Evolutionary conservation across 2,888 invertebrate genomes (phyloP).

Genomic region (Xylota segnis): DNA sequence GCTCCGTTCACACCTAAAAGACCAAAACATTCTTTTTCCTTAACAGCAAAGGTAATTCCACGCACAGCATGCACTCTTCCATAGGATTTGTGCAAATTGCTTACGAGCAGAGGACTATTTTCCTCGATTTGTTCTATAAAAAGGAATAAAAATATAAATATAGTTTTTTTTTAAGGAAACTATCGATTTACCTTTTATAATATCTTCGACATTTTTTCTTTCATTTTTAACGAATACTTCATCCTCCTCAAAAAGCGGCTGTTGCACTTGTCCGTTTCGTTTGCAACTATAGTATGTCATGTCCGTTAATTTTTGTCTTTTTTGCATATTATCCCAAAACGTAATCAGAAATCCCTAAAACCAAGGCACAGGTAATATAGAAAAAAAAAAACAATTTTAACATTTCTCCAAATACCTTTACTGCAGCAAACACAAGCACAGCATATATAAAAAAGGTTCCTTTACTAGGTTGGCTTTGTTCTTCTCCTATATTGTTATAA

Average conservation of each 20-base stretch:
- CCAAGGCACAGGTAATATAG: not conserved
- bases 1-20: slow-evolving; percentile 94
- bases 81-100: slow-evolving; percentile 88
- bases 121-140: slow-evolving; percentile 77
- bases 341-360: slow-evolving; percentile 79
- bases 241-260: slow-evolving; percentile 68
- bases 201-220: slow-evolving; percentile 78
- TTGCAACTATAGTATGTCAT: slow-evolving; percentile 74
- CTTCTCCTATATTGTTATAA: slow-evolving; percentile 10
- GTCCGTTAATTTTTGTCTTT: slow-evolving; percentile 74
- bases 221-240: slow-evolving; percentile 78
- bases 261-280: slow-evolving; percentile 52
- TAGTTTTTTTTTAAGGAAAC: not conserved
- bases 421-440: slow-evolving; percentile 49
- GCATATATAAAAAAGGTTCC: slow-evolving; percentile 79
- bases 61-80: slow-evolving; percentile 86
- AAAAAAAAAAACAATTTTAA: not conserved
- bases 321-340: slow-evolving; percentile 80
- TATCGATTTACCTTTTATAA: slow-evolving; percentile 77
- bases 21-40: slow-evolving; percentile 91
- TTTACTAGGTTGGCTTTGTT: slow-evolving; percentile 19
- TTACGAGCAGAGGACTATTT: slow-evolving; percentile 86
- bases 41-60: slow-evolving; percentile 89
- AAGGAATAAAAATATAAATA: not conserved
- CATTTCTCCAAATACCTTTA: slow-evolving; percentile 59